A percentile compares a stretch with the other conserved stretches of the same genome.
Conservation (phyloP, 1,140 invertebrate species). For the Saccostrea cuccullata region DNA sequence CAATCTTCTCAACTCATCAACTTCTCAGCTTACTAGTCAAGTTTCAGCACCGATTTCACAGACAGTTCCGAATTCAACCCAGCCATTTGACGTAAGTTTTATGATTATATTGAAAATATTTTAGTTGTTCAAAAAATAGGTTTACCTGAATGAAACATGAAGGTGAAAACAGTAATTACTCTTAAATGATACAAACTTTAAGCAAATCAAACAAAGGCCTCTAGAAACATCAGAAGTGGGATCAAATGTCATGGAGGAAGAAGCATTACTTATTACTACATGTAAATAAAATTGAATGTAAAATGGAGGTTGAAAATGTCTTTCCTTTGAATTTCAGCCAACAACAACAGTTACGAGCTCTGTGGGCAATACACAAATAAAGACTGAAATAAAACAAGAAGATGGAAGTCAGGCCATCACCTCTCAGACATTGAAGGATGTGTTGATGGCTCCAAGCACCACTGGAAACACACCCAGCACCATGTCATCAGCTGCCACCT, state of each 20-base stretch:
- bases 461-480: constrained; percentile 45
- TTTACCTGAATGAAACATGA: not conserved
- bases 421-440: constrained; percentile 61
- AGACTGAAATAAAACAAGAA: constrained; percentile 57
- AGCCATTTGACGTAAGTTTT: constrained; percentile 44
- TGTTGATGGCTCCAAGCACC: constrained; percentile 58
- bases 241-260: too few species aligned
- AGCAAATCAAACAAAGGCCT: too few species aligned
- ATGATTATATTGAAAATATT: not conserved
- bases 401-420: constrained; percentile 51
- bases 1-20: constrained; percentile 42
- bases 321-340: not conserved
- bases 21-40: constrained; percentile 62
- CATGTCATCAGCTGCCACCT: constrained; percentile 43
- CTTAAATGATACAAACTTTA: too few species aligned
- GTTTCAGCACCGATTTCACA: constrained; percentile 72
- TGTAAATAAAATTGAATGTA: not conserved
- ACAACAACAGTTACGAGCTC: constrained; percentile 29
- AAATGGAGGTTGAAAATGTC: not conserved
- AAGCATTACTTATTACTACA: too few species aligned
- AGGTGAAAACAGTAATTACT: too few species aligned
- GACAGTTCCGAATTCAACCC: constrained; percentile 52
- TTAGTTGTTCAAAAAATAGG: not conserved
- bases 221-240: too few species aligned
- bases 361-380: constrained; percentile 46